phyloP scores from a whole-genome alignment of 2,113 vertebrate genomes.

The Loxodonta africana region DNA sequence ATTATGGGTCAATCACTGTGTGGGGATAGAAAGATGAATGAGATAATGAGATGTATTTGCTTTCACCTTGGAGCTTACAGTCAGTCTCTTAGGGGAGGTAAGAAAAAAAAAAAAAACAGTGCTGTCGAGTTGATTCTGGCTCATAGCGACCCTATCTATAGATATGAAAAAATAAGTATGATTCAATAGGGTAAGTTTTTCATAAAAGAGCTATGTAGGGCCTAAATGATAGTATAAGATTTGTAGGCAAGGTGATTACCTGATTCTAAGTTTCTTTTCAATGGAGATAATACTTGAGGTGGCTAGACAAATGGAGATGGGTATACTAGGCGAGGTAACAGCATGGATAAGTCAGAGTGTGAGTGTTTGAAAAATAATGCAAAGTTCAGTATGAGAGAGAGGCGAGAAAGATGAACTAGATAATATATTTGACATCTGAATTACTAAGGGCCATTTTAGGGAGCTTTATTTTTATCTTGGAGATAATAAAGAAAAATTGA shows the following conservation, averaged over 20 bases:
- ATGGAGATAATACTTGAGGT: background rate
- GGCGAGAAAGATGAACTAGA: background rate
- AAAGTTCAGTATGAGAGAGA: background rate
- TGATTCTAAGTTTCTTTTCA: background rate
- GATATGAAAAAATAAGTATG: background rate
- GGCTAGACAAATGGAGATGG: background rate
- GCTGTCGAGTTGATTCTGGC: too few relatives aligned
- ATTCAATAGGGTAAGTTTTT: background rate
- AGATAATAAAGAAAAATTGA: background rate
- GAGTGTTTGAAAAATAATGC: background rate
- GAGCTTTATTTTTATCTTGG: background rate
- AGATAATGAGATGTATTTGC: too few relatives aligned
- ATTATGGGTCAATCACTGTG: background rate
- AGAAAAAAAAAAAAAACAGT: too few relatives aligned
- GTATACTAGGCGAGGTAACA: too few relatives aligned
- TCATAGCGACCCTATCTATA: too few relatives aligned
- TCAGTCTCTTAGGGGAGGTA: too few relatives aligned
- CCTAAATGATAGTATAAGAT: too few relatives aligned
- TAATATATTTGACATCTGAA: background rate
- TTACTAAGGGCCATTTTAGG: background rate
- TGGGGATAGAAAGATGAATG: too few relatives aligned
- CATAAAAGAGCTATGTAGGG: background rate
- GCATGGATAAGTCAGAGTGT: background rate
- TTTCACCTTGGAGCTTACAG: too few relatives aligned
- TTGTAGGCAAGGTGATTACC: background rate